These are phyloP conservation scores for Solenopsis fugax DNA, from an alignment of 1,140 invertebrate species.

Conservation along the genomic window DNA sequence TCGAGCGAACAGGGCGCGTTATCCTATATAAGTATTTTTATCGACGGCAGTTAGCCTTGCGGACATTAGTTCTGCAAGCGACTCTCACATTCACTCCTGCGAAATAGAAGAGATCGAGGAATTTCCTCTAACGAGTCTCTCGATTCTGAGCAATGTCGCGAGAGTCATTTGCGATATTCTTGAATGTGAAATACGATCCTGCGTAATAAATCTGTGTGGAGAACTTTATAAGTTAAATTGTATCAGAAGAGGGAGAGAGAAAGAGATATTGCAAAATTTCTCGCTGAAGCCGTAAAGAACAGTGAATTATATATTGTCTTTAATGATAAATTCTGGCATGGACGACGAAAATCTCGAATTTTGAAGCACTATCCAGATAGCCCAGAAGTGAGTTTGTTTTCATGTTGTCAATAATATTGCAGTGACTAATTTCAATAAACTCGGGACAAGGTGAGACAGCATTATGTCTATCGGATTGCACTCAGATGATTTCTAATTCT, in stretches of 20 bases:
- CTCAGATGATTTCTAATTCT: too few relatives aligned
- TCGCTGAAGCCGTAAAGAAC: background rate
- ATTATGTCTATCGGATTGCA: too few relatives aligned
- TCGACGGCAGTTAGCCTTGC: slow-evolving; percentile 70
- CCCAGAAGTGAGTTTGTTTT: too few relatives aligned
- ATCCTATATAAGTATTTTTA: slow-evolving; percentile 70
- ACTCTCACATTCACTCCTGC: slow-evolving; percentile 68
- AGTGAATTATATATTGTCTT: background rate
- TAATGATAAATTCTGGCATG: background rate
- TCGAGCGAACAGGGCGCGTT: slow-evolving; percentile 51
- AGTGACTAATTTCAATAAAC: too few relatives aligned
- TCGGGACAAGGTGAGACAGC: too few relatives aligned
- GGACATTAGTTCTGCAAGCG: slow-evolving; percentile 60
- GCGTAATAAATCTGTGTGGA: background rate
- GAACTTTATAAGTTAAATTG: slow-evolving; percentile 4
- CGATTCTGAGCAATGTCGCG: slow-evolving; percentile 13
- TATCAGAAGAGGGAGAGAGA: background rate
- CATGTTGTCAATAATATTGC: too few relatives aligned
- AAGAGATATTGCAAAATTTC: background rate
- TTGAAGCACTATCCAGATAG: background rate
- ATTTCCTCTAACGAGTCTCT: slow-evolving; percentile 52
- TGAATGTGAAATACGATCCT: slow-evolving; percentile 60
- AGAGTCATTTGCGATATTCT: slow-evolving; percentile 47
- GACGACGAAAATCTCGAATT: background rate
- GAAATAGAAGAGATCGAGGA: slow-evolving; percentile 57